Percentiles rank a stretch among this genome's conserved stretches.
phyloP scores from a whole-genome alignment of 2,797 vertebrate genomes.

The Pseudomugil gertrudae region DNA sequence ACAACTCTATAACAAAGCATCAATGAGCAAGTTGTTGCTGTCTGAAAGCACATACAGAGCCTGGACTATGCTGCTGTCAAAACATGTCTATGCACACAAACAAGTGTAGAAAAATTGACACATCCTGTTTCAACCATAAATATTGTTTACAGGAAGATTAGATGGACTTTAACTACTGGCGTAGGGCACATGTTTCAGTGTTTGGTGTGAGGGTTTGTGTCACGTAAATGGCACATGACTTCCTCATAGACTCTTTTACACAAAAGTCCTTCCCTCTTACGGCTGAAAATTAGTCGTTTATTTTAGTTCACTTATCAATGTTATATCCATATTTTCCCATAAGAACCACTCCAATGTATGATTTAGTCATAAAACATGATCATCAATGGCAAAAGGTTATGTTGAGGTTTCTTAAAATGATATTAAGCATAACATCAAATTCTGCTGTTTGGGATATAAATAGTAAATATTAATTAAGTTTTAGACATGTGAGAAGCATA shows the following conservation, averaged over 20 bases:
- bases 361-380: no score
- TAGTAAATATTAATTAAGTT: no score
- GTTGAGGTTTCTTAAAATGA: no score
- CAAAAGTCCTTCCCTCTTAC: background rate
- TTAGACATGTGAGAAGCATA: no score
- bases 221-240: background rate
- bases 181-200: background rate
- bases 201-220: background rate
- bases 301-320: no score
- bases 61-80: constrained; percentile 10
- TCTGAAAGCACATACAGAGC: constrained; percentile 1
- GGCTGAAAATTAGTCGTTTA: background rate
- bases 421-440: no score
- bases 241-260: background rate
- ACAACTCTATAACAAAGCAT: background rate
- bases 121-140: background rate
- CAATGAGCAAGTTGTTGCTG: constrained; percentile 4
- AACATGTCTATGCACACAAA: constrained; percentile 22
- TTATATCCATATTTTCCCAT: no score
- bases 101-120: background rate
- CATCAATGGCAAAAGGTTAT: no score
- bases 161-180: background rate
- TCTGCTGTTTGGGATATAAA: no score
- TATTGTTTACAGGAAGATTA: background rate
- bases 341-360: no score